A percentile compares a stretch with the other conserved stretches of the same genome.
Conservation (phyloP, 2,888 invertebrate species). For the Scaptomyza reducta region DNA sequence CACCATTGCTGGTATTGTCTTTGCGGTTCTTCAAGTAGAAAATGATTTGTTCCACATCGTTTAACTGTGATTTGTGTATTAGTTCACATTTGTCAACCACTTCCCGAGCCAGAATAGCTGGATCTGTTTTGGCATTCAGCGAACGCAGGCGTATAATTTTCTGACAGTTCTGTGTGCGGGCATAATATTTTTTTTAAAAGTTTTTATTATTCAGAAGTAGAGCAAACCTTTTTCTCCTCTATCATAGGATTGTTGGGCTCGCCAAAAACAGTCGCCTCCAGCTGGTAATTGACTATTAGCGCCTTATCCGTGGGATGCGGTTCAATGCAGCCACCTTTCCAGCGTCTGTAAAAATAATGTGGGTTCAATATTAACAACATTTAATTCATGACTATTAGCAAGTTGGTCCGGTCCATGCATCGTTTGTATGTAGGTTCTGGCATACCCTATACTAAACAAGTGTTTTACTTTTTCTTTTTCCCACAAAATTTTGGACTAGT, state of each 20-base stretch:
- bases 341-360: constrained; percentile 85
- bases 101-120: constrained; percentile 91
- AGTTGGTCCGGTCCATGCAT: background rate
- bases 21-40: constrained; percentile 93
- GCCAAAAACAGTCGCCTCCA: constrained; percentile 93
- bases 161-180: constrained; percentile 87
- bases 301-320: constrained; percentile 95
- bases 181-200: background rate
- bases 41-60: constrained; percentile 94
- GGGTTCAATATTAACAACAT: background rate
- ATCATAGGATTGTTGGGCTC: constrained; percentile 92
- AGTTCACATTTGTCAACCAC: constrained; percentile 94
- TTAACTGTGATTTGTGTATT: constrained; percentile 91
- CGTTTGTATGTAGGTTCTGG: too few species aligned
- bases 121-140: constrained; percentile 91
- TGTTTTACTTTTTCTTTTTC: too few species aligned
- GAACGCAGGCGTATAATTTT: constrained; percentile 93
- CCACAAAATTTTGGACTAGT: background rate
- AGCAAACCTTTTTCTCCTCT: constrained; percentile 90
- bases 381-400: background rate
- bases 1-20: constrained; percentile 84
- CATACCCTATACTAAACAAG: too few species aligned
- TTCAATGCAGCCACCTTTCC: constrained; percentile 91
- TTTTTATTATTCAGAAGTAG: too few species aligned
- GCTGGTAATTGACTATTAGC: constrained; percentile 93